Percentiles rank a stretch among this genome's conserved stretches.
Conservation (phyloP, 2,797 vertebrate genomes). For the Rhabdophis nuchalis region DNA sequence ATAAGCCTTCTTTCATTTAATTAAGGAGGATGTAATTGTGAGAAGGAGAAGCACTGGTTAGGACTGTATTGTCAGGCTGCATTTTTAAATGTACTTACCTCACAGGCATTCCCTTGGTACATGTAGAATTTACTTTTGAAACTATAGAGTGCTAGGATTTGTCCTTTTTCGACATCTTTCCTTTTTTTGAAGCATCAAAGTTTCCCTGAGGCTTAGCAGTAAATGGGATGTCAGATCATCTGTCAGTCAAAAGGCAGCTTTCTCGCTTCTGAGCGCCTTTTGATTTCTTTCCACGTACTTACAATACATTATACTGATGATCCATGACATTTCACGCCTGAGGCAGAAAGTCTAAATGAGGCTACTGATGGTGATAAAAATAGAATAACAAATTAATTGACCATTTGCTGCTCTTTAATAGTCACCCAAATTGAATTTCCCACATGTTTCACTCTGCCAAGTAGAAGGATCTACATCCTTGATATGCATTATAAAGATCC, state of each 20-base stretch:
- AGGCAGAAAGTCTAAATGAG: slow-evolving; percentile 6
- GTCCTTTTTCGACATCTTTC: not conserved
- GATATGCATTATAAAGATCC: not conserved
- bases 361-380: not conserved
- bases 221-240: not conserved
- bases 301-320: not conserved
- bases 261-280: not conserved
- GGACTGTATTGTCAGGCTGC: not conserved
- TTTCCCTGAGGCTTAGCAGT: not conserved
- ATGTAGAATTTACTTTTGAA: not conserved
- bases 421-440: not conserved
- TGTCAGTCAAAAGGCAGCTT: not conserved
- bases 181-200: too few relatives aligned
- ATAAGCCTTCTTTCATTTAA: not conserved
- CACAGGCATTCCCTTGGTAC: not conserved
- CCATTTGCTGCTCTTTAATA: slow-evolving; percentile 4
- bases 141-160: not conserved
- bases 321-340: slow-evolving; percentile 4
- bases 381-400: slow-evolving; percentile 9
- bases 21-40: not conserved
- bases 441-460: not conserved
- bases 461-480: not conserved
- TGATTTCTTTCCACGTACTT: not conserved
- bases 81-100: not conserved
- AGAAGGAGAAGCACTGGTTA: not conserved